These are phyloP conservation scores for Urosaurus nigricauda DNA, from an alignment of 2,797 vertebrate species.

Conservation along the genomic window DNA sequence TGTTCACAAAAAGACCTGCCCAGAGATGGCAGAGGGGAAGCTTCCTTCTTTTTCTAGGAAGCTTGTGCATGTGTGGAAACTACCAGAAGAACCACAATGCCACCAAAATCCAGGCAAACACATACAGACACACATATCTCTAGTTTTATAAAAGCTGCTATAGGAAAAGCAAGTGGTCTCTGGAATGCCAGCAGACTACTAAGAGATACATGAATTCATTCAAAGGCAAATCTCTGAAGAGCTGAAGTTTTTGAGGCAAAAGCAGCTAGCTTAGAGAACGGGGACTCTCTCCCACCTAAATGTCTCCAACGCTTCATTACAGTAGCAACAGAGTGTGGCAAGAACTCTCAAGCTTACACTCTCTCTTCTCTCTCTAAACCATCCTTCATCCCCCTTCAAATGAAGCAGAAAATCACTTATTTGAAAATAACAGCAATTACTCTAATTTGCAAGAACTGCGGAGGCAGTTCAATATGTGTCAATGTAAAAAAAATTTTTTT, in stretches of 20 bases:
- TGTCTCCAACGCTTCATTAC: conserved; percentile 20
- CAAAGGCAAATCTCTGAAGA: conserved; percentile 19
- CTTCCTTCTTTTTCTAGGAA: too few species aligned
- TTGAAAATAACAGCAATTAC: conserved; percentile 74
- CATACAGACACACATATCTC: too few species aligned
- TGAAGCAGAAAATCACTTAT: conserved; percentile 56
- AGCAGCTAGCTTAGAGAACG: not conserved
- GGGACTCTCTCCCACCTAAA: not conserved
- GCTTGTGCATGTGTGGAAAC: too few species aligned
- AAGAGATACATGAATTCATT: too few species aligned
- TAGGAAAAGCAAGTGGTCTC: not conserved
- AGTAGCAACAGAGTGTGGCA: conserved; percentile 35
- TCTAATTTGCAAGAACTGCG: conserved; percentile 53
- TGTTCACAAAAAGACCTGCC: too few species aligned
- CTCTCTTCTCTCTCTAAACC: not conserved
- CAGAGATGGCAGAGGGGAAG: too few species aligned
- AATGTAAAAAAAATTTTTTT: conserved; percentile 6
- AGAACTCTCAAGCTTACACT: conserved; percentile 41
- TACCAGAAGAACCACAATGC: too few species aligned
- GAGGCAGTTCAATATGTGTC: conserved; percentile 30
- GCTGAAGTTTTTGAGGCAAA: conserved; percentile 17
- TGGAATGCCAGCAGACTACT: not conserved
- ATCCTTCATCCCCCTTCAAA: not conserved
- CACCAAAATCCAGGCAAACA: too few species aligned
- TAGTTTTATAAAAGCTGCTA: not conserved